These are phyloP conservation scores for Andricus quercusramuli DNA, from an alignment of 2,888 invertebrate genomes.

Conservation along the genomic window DNA sequence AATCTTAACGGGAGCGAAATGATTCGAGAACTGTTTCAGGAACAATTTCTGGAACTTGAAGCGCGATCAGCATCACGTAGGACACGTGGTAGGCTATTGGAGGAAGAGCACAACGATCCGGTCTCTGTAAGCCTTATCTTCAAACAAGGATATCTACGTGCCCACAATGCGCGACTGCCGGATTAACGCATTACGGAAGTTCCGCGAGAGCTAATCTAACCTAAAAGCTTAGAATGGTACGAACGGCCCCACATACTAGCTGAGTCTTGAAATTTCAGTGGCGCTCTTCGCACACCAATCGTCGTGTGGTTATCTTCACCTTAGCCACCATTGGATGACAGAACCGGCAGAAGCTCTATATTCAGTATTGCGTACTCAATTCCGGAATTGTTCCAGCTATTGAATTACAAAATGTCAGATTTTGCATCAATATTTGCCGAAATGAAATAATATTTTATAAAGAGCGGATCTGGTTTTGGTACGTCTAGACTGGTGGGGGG, in stretches of 20 bases:
- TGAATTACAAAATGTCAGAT: neutral
- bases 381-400: neutral
- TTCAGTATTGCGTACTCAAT: slow-evolving; percentile 8
- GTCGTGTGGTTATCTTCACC: slow-evolving; percentile 39
- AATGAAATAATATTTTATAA: too few species aligned
- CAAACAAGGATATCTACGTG: slow-evolving; percentile 46
- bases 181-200: slow-evolving; percentile 77
- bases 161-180: slow-evolving; percentile 59
- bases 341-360: slow-evolving; percentile 25
- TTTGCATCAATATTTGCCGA: neutral
- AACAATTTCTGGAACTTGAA: slow-evolving; percentile 33
- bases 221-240: slow-evolving; percentile 64
- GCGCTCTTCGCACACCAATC: slow-evolving; percentile 49
- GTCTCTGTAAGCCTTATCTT: slow-evolving; percentile 34
- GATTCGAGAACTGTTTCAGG: slow-evolving; percentile 27
- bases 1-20: slow-evolving; percentile 8
- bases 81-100: slow-evolving; percentile 35
- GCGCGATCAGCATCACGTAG: slow-evolving; percentile 38
- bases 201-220: slow-evolving; percentile 67
- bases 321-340: neutral
- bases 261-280: slow-evolving; percentile 61
- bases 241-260: slow-evolving; percentile 52
- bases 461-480: too few species aligned
- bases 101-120: slow-evolving; percentile 30
- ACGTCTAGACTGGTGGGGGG: too few species aligned